phyloP scores from a whole-genome alignment of 1,140 invertebrate species.

The Leptinotarsa defecta region DNA sequence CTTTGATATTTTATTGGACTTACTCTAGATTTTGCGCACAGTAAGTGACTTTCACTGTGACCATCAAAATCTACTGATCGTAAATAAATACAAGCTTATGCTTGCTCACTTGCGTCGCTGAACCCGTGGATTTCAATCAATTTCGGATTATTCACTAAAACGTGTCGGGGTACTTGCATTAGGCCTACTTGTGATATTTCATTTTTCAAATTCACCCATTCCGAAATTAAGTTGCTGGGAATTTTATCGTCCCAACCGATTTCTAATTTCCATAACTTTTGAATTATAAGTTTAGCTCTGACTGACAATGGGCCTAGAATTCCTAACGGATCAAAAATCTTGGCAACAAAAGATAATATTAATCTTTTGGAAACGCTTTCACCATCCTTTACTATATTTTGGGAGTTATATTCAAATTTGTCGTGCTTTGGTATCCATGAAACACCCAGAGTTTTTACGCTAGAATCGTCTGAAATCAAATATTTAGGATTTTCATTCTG shows the following conservation, averaged over 20 bases:
- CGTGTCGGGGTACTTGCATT: constrained; percentile 23
- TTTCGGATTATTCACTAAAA: constrained; percentile 8
- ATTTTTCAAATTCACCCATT: constrained; percentile 20
- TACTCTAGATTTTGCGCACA: constrained; percentile 55
- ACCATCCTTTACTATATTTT: too few species aligned
- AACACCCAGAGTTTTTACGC: too few species aligned
- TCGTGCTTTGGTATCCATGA: too few species aligned
- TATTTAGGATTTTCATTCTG: too few species aligned
- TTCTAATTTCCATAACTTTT: constrained; percentile 19
- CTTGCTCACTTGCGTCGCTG: constrained; percentile 49
- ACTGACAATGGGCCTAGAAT: not conserved
- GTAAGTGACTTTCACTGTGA: constrained; percentile 42
- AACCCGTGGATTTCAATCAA: constrained; percentile 52
- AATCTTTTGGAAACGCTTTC: too few species aligned
- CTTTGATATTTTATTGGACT: constrained; percentile 51
- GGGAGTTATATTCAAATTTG: too few species aligned
- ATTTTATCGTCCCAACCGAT: constrained; percentile 32
- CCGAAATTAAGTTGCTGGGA: constrained; percentile 31
- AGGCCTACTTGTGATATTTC: not conserved
- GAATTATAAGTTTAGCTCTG: constrained; percentile 15
- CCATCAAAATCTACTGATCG: constrained; percentile 24
- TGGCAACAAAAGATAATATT: too few species aligned
- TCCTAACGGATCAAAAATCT: too few species aligned
- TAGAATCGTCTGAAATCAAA: too few species aligned
- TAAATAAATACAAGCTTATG: constrained; percentile 52